Percentiles rank a stretch among this genome's conserved stretches.
Evolutionary conservation across 2,888 invertebrate genomes (phyloP).

Genomic region (Callinectes sapidus): DNA sequence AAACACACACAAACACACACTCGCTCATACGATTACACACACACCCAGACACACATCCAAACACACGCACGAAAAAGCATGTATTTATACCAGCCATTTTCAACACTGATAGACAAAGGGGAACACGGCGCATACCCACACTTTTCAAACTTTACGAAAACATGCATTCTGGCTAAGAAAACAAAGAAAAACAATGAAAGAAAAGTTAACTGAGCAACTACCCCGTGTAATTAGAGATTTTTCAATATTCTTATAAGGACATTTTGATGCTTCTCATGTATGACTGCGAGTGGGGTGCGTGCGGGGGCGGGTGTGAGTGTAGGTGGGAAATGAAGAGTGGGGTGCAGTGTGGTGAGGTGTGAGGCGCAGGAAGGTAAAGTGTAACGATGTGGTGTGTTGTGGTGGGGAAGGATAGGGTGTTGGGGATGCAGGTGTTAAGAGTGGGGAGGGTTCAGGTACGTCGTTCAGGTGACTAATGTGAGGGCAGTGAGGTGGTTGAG

Average conservation of each 20-base stretch:
- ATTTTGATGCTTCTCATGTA: neutral
- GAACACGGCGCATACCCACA: neutral
- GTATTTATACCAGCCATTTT: neutral
- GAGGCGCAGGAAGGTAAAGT: neutral
- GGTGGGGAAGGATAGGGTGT: neutral
- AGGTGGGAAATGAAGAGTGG: neutral
- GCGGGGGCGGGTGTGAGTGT: neutral
- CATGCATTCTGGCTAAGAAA: neutral
- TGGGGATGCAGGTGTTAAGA: neutral
- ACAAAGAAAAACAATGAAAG: neutral
- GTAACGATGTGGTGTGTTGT: neutral
- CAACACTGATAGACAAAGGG: neutral
- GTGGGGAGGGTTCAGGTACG: neutral
- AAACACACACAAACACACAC: neutral
- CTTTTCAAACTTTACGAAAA: neutral
- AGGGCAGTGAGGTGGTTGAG: neutral
- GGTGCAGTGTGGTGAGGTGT: neutral
- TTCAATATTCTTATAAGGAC: neutral
- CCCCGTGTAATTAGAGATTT: neutral
- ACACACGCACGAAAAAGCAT: neutral
- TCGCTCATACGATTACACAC: neutral
- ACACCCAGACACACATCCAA: conserved; percentile 7
- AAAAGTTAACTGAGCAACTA: neutral
- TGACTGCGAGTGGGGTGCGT: neutral
- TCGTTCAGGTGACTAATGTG: neutral